Evolutionary conservation across 2,797 vertebrate species (phyloP).

Genomic region (Iguana delicatissima): DNA sequence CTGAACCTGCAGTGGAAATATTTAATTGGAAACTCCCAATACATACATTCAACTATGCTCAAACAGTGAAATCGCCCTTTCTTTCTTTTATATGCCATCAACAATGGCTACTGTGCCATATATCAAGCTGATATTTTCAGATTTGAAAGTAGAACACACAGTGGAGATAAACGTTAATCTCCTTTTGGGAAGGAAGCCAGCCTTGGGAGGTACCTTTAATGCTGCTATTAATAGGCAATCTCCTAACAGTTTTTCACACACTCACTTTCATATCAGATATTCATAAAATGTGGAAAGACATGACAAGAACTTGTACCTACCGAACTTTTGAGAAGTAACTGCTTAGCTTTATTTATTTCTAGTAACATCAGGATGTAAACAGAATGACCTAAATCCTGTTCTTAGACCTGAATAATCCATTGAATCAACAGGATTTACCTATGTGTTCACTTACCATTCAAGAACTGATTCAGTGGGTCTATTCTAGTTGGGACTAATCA

Average conservation of each 20-base stretch:
- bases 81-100: slow-evolving; percentile 39
- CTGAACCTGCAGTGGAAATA: slow-evolving; percentile 33
- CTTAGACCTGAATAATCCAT: too few relatives aligned
- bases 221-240: slow-evolving; percentile 33
- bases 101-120: background rate
- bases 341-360: background rate
- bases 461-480: too few relatives aligned
- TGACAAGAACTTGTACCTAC: background rate
- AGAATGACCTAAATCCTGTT: too few relatives aligned
- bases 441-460: too few relatives aligned
- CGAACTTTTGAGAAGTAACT: background rate
- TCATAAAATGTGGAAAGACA: background rate
- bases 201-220: slow-evolving; percentile 58
- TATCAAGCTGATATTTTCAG: slow-evolving; percentile 40
- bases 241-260: background rate
- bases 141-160: background rate
- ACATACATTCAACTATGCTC: slow-evolving; percentile 14
- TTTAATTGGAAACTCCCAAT: slow-evolving; percentile 44
- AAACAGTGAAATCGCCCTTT: slow-evolving; percentile 34
- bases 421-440: too few relatives aligned
- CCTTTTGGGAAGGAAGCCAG: slow-evolving; percentile 39
- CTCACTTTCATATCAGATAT: background rate
- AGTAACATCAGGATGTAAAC: background rate
- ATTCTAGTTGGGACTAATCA: too few relatives aligned
- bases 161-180: background rate